Conservation (phyloP, 2,797 vertebrate species). For the Gephyroberyx darwinii region DNA sequence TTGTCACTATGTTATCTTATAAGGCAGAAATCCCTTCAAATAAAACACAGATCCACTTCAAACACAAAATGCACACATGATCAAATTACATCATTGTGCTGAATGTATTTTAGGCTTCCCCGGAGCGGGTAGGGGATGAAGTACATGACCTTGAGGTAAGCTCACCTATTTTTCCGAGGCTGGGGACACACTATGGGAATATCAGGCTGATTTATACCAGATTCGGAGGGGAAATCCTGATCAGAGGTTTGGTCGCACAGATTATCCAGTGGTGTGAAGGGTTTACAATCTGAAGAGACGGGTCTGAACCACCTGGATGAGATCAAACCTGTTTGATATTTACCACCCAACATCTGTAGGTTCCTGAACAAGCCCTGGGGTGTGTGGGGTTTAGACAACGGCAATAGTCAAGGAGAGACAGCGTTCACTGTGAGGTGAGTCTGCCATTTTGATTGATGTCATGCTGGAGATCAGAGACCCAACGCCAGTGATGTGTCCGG, state of each 20-base stretch:
- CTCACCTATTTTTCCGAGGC: slow-evolving; percentile 40
- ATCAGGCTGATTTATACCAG: slow-evolving; percentile 47
- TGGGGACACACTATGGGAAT: slow-evolving; percentile 43
- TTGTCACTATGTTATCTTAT: not conserved
- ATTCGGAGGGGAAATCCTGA: slow-evolving; percentile 40
- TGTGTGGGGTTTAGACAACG: too few species aligned
- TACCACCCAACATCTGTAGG: not conserved
- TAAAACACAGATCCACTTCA: too few species aligned
- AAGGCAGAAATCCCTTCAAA: not conserved
- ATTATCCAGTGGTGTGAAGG: slow-evolving; percentile 49
- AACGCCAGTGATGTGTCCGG: too few species aligned
- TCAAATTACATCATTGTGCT: too few species aligned
- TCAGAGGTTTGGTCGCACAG: slow-evolving; percentile 45
- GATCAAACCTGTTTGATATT: not conserved
- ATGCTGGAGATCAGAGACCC: too few species aligned
- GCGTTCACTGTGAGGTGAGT: too few species aligned
- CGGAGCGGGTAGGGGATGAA: too few species aligned
- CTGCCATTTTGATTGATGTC: too few species aligned
- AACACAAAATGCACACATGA: too few species aligned
- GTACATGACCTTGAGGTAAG: slow-evolving; percentile 15
- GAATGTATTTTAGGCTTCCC: too few species aligned
- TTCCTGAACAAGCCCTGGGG: not conserved
- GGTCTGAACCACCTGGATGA: not conserved
- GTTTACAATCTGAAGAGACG: not conserved
- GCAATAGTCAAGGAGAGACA: too few species aligned